Evolutionary conservation across 2,888 invertebrate species (phyloP).

Genomic region (Latrodectus elegans): DNA sequence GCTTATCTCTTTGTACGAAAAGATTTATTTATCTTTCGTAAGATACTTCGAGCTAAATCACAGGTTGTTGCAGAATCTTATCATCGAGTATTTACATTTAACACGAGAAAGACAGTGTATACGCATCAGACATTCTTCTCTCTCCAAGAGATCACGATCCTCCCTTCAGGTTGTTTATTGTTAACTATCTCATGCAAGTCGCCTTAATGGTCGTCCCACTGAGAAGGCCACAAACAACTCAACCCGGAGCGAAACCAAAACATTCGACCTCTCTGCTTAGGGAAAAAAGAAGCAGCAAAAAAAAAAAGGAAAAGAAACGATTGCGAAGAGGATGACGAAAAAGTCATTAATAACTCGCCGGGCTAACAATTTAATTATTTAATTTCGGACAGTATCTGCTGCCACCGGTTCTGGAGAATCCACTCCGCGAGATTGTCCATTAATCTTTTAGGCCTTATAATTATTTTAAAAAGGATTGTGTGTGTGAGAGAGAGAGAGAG

Average conservation of each 20-base stretch:
- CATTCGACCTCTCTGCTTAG: not conserved
- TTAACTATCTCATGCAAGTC: not conserved
- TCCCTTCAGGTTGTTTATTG: slow-evolving; percentile 30
- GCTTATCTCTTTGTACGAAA: too few species aligned
- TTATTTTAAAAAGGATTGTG: slow-evolving; percentile 44
- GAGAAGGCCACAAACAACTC: slow-evolving; percentile 22
- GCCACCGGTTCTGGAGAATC: slow-evolving; percentile 28
- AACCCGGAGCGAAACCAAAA: not conserved
- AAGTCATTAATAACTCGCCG: slow-evolving; percentile 40
- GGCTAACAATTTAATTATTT: slow-evolving; percentile 60
- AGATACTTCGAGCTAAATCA: slow-evolving; percentile 4
- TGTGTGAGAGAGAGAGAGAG: slow-evolving; percentile 1
- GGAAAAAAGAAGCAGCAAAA: too few species aligned
- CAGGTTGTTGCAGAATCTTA: not conserved
- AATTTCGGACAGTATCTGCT: slow-evolving; percentile 47
- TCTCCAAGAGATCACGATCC: not conserved
- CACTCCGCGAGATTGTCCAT: slow-evolving; percentile 8
- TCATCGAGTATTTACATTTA: not conserved
- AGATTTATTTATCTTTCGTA: not conserved
- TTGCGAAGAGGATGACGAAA: slow-evolving; percentile 1
- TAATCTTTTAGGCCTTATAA: slow-evolving; percentile 52
- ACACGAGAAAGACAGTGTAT: not conserved
- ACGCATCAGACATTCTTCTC: not conserved
- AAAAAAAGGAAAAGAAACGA: not conserved
- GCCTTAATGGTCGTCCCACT: slow-evolving; percentile 13